Conservation (phyloP, 1,140 invertebrate genomes). For the Colletes gigas region DNA sequence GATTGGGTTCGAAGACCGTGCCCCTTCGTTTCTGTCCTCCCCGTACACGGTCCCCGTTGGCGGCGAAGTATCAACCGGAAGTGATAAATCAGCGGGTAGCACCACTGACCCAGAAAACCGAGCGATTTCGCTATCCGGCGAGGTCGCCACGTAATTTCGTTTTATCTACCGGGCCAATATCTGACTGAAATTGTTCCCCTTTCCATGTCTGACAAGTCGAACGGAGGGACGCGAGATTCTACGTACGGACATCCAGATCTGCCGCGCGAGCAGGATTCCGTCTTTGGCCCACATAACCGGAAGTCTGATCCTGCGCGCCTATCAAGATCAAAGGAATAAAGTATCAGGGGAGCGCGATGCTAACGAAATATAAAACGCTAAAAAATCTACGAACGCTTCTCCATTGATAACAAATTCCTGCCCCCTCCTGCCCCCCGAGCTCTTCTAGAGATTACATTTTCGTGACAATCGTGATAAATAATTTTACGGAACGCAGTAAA, state of each 20-base stretch:
- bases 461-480: too few relatives aligned
- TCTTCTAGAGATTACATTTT: too few relatives aligned
- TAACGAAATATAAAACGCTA: too few relatives aligned
- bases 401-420: too few relatives aligned
- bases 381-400: too few relatives aligned
- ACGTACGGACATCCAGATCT: slow-evolving; percentile 1
- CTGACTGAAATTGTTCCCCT: slow-evolving; percentile 58
- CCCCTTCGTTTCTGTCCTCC: not conserved
- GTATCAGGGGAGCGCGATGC: too few relatives aligned
- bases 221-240: not conserved
- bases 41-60: slow-evolving; percentile 23
- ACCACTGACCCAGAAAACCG: slow-evolving; percentile 69
- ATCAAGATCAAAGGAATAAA: too few relatives aligned
- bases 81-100: slow-evolving; percentile 71
- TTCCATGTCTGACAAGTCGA: slow-evolving; percentile 19
- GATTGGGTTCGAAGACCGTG: not conserved
- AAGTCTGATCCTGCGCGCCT: not conserved
- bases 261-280: slow-evolving; percentile 3
- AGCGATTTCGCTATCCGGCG: slow-evolving; percentile 54
- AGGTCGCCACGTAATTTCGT: slow-evolving; percentile 68
- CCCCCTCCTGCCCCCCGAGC: too few relatives aligned
- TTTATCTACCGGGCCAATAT: slow-evolving; percentile 69
- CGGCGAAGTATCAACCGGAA: slow-evolving; percentile 69
- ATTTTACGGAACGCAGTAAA: too few relatives aligned
- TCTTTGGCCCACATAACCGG: not conserved